Percentiles rank a stretch among this genome's conserved stretches.
phyloP scores from a whole-genome alignment of 2,888 invertebrate species.

The Aethes cnicana region DNA sequence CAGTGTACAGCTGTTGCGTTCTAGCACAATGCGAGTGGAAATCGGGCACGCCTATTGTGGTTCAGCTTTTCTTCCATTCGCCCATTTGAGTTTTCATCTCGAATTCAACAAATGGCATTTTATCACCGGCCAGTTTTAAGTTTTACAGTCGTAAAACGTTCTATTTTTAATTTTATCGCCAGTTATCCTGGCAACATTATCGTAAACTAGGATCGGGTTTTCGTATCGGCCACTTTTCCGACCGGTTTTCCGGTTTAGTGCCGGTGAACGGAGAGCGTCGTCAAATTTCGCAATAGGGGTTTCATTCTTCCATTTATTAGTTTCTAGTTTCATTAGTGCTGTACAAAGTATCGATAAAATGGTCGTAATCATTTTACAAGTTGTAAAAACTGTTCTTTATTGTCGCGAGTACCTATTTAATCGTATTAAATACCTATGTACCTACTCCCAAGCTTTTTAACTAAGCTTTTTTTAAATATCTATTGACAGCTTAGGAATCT shows the following conservation, averaged over 20 bases:
- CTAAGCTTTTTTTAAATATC: too few species aligned
- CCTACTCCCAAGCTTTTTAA: too few species aligned
- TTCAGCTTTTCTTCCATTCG: conserved; percentile 35
- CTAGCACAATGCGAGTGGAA: conserved; percentile 62
- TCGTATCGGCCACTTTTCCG: conserved; percentile 45
- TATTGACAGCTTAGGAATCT: too few species aligned
- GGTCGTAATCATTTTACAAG: background rate
- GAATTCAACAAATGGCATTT: conserved; percentile 18
- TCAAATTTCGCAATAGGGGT: conserved; percentile 47
- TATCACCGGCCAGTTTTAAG: conserved; percentile 18
- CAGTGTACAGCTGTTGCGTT: conserved; percentile 50
- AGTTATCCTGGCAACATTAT: conserved; percentile 21
- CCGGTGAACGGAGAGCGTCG: conserved; percentile 35
- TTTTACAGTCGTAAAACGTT: conserved; percentile 17
- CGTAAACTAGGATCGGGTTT: conserved; percentile 35
- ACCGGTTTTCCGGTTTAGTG: conserved; percentile 41
- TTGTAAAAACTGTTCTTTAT: conserved; percentile 1
- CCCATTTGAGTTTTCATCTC: conserved; percentile 21
- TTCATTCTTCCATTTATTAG: conserved; percentile 49
- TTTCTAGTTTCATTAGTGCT: conserved; percentile 32
- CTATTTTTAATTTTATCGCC: conserved; percentile 25
- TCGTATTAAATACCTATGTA: too few species aligned
- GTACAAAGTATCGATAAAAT: conserved; percentile 26
- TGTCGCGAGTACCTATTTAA: too few species aligned
- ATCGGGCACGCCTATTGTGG: conserved; percentile 51